Conservation (phyloP, 2,888 invertebrate species). For the Cerastoderma edule region DNA sequence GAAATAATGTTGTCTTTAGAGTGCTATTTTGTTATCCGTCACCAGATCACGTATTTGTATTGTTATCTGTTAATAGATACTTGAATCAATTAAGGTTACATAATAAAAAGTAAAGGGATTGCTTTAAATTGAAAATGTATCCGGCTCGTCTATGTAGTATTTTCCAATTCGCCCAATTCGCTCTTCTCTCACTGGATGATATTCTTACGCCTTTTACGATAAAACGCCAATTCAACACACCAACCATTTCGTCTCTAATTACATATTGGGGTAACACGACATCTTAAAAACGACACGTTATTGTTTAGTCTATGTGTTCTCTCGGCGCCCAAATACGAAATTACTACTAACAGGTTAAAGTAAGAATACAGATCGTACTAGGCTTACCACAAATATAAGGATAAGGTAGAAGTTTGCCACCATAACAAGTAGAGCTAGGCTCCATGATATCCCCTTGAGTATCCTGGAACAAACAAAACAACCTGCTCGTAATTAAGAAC, state of each 20-base stretch:
- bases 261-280: neutral
- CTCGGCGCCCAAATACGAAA: conserved; percentile 26
- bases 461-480: conserved; percentile 57
- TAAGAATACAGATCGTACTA: too few species aligned
- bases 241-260: neutral
- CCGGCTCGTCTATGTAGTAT: too few species aligned
- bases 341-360: too few species aligned
- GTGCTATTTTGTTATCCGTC: neutral
- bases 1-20: neutral
- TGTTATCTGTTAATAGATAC: too few species aligned
- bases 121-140: too few species aligned
- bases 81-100: too few species aligned
- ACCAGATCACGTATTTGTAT: neutral
- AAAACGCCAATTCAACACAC: too few species aligned
- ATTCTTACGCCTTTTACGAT: too few species aligned
- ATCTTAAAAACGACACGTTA: neutral
- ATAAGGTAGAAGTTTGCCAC: conserved; percentile 73
- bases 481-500: neutral
- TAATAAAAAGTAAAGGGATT: too few species aligned
- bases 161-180: too few species aligned
- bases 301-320: neutral
- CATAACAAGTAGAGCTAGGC: conserved; percentile 69
- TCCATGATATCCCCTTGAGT: conserved; percentile 67
- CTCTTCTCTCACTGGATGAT: too few species aligned
- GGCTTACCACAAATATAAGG: conserved; percentile 71